phyloP scores from a whole-genome alignment of 2,888 invertebrate genomes.

The Volucella inflata region DNA sequence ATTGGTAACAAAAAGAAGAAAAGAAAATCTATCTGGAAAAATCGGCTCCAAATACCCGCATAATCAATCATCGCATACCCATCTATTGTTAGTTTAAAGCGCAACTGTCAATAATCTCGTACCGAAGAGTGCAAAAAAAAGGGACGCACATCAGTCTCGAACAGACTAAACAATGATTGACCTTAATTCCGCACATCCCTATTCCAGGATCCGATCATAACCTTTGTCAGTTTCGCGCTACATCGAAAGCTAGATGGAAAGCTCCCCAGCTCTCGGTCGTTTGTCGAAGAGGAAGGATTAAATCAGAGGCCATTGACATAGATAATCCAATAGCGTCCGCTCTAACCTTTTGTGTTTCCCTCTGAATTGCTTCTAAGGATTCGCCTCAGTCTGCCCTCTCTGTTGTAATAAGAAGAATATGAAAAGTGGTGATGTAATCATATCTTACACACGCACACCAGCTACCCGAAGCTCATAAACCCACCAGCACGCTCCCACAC shows the following conservation, averaged over 20 bases:
- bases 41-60: slow-evolving; percentile 36
- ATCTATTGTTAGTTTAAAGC: slow-evolving; percentile 57
- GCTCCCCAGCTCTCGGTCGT: too few relatives aligned
- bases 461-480: not conserved
- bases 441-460: slow-evolving; percentile 38
- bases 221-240: slow-evolving; percentile 33
- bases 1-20: not conserved
- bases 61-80: slow-evolving; percentile 58
- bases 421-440: slow-evolving; percentile 55
- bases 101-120: slow-evolving; percentile 45
- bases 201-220: slow-evolving; percentile 8
- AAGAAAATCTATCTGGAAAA: not conserved
- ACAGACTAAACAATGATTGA: slow-evolving; percentile 46
- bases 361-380: slow-evolving; percentile 9
- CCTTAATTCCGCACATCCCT: slow-evolving; percentile 50
- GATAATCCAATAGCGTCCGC: slow-evolving; percentile 49
- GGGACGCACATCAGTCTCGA: slow-evolving; percentile 1
- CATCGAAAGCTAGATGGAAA: not conserved
- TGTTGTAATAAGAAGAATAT: slow-evolving; percentile 32
- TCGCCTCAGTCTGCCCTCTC: not conserved
- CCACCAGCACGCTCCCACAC: not conserved
- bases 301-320: slow-evolving; percentile 53
- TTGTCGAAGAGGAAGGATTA: slow-evolving; percentile 27
- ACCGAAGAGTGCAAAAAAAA: slow-evolving; percentile 6
- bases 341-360: slow-evolving; percentile 22